Evolutionary conservation across 2,888 invertebrate species (phyloP).

Genomic region (Cybosia mesomella): DNA sequence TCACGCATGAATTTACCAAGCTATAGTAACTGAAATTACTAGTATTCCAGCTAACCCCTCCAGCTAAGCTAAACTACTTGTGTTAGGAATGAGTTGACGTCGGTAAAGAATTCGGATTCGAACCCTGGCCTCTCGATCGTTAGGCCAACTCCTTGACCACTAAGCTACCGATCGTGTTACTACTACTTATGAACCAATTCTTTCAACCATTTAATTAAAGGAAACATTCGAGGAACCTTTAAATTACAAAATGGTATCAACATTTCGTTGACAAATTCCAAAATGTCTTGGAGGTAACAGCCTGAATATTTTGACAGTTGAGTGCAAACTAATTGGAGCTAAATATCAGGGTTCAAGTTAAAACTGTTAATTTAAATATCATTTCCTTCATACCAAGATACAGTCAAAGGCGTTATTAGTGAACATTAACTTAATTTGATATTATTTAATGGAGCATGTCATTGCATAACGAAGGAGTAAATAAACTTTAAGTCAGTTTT

Average conservation of each 20-base stretch:
- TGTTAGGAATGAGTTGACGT: too few species aligned
- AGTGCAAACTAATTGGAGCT: slow-evolving; percentile 49
- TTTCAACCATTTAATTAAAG: slow-evolving; percentile 13
- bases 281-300: slow-evolving; percentile 48
- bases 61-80: too few species aligned
- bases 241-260: slow-evolving; percentile 17
- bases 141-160: too few species aligned
- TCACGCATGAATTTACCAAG: too few species aligned
- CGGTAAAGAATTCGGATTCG: too few species aligned
- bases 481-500: background rate
- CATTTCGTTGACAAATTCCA: slow-evolving; percentile 13
- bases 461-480: slow-evolving; percentile 1
- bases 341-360: slow-evolving; percentile 60
- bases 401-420: slow-evolving; percentile 21
- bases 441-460: slow-evolving; percentile 1
- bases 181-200: background rate
- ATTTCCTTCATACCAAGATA: slow-evolving; percentile 39
- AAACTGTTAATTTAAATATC: slow-evolving; percentile 48
- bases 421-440: slow-evolving; percentile 15
- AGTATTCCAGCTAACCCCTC: too few species aligned
- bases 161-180: too few species aligned
- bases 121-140: too few species aligned
- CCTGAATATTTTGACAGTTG: slow-evolving; percentile 50
- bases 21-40: too few species aligned
- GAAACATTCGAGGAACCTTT: slow-evolving; percentile 11